Percentiles rank a stretch among this genome's conserved stretches.
These are phyloP conservation scores for Matsumyia berberina DNA, from an alignment of 2,888 invertebrate species.

Conservation along the genomic window DNA sequence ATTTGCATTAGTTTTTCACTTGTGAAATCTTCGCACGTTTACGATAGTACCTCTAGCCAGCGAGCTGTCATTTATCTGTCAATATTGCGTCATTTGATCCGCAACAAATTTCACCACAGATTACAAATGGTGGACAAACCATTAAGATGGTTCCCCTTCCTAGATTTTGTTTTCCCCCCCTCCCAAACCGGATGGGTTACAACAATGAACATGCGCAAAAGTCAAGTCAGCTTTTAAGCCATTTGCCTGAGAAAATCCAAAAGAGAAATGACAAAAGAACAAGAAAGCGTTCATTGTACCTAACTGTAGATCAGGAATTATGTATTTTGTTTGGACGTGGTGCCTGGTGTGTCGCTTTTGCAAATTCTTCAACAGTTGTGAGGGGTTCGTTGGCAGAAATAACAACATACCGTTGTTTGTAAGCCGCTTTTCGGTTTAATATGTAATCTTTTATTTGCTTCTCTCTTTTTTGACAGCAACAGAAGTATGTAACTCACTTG, in stretches of 20 bases:
- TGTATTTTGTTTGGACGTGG: constrained; percentile 26
- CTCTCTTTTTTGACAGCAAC: constrained; percentile 33
- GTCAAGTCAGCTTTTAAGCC: constrained; percentile 12
- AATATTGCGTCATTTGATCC: constrained; percentile 3
- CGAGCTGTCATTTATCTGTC: background rate
- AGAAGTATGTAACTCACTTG: constrained; percentile 18
- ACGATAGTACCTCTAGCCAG: background rate
- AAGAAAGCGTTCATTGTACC: constrained; percentile 65
- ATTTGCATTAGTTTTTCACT: background rate
- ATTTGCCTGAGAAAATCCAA: constrained; percentile 5
- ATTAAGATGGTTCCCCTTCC: background rate
- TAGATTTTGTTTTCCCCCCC: background rate
- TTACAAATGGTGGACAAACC: background rate
- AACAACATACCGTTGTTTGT: constrained; percentile 45
- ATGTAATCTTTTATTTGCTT: constrained; percentile 22
- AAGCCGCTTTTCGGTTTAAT: constrained; percentile 56
- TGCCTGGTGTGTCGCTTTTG: constrained; percentile 11
- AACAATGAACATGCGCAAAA: constrained; percentile 14
- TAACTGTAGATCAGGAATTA: constrained; percentile 67
- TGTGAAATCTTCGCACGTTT: background rate
- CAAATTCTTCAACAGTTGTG: constrained; percentile 40
- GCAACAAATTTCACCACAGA: background rate
- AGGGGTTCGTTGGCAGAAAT: constrained; percentile 46
- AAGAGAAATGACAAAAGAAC: constrained; percentile 32
- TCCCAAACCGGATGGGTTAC: constrained; percentile 34